Evolutionary conservation across 2,797 vertebrate species (phyloP).

Genomic region (Argentina silus): DNA sequence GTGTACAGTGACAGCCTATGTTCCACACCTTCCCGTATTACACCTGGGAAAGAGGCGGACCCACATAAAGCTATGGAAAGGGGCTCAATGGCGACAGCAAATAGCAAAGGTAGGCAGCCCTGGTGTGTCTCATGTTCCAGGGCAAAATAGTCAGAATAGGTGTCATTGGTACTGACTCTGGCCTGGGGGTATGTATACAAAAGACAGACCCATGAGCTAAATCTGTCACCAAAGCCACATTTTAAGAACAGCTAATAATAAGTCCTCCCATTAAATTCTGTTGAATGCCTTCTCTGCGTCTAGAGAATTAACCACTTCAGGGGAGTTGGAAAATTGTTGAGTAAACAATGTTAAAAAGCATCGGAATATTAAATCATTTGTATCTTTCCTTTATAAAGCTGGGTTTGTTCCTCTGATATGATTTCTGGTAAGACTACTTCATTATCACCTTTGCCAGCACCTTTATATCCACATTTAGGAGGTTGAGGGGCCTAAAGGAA

Average conservation of each 20-base stretch:
- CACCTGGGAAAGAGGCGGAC: not conserved
- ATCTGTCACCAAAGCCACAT: constrained; percentile 26
- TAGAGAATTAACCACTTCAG: constrained; percentile 11
- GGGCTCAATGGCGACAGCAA: constrained; percentile 13
- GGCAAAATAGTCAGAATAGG: constrained; percentile 16
- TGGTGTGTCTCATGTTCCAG: not conserved
- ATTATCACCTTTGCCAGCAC: not conserved
- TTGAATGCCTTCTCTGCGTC: constrained; percentile 37
- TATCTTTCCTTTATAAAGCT: constrained; percentile 28
- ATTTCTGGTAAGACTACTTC: not conserved
- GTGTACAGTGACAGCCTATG: constrained; percentile 16
- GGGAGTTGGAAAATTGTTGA: too few species aligned
- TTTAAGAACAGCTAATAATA: constrained; percentile 17
- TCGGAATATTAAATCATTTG: constrained; percentile 6
- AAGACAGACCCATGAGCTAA: constrained; percentile 17
- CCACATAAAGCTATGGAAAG: constrained; percentile 14
- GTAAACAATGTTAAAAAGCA: constrained; percentile 25
- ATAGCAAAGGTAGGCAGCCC: constrained; percentile 30
- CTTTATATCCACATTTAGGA: too few species aligned
- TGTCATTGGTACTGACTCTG: constrained; percentile 30
- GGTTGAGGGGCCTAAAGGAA: too few species aligned
- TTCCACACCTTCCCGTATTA: not conserved
- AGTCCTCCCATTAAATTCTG: constrained; percentile 25
- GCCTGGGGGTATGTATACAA: constrained; percentile 14
- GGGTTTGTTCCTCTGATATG: not conserved